phyloP scores from a whole-genome alignment of 2,888 invertebrate species.

The Cabera pusaria region DNA sequence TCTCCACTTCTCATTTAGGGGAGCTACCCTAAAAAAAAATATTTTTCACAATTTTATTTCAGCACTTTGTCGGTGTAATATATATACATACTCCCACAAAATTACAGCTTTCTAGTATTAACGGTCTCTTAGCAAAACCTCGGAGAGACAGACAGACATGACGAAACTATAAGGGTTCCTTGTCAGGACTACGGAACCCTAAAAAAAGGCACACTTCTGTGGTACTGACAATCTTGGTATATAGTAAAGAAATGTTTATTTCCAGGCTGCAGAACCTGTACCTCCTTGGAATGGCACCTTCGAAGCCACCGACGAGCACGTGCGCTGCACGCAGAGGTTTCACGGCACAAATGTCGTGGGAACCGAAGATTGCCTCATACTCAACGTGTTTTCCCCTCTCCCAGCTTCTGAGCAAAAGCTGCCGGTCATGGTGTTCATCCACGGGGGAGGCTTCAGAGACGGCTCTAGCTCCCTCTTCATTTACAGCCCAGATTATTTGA shows the following conservation, averaged over 20 bases:
- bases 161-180: too few species aligned
- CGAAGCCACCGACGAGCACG: constrained; percentile 58
- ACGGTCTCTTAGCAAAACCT: too few species aligned
- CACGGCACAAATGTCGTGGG: constrained; percentile 48
- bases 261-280: constrained; percentile 51
- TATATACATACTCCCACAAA: too few species aligned
- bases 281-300: constrained; percentile 57
- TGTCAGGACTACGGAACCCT: too few species aligned
- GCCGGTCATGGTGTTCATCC: constrained; percentile 74
- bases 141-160: too few species aligned
- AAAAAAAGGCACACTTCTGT: too few species aligned
- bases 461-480: constrained; percentile 65
- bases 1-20: too few species aligned
- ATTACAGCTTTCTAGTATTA: too few species aligned
- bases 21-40: too few species aligned
- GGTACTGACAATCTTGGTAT: too few species aligned
- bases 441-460: constrained; percentile 71
- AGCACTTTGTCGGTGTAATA: too few species aligned
- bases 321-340: constrained; percentile 66
- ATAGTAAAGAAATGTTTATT: neutral
- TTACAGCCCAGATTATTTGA: constrained; percentile 65
- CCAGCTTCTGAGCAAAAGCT: constrained; percentile 27
- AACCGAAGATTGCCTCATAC: constrained; percentile 62
- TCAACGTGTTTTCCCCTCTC: constrained; percentile 66
- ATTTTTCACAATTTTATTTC: too few species aligned